Conservation (phyloP, 2,888 invertebrate genomes). For the Schizotus pectinicornis region DNA sequence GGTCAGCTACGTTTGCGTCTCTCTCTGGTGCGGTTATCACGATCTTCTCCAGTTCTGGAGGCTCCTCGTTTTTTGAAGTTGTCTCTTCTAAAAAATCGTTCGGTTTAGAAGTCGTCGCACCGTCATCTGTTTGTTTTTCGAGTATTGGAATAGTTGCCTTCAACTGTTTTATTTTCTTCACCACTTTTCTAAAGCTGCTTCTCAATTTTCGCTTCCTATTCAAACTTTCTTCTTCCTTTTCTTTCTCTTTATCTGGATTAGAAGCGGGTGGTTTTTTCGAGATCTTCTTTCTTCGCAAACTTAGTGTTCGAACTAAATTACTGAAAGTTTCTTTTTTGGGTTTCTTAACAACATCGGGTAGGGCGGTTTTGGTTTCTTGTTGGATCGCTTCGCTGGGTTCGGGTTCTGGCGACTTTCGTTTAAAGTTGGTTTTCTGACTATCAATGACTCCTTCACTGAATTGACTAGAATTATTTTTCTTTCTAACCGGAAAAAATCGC, state of each 20-base stretch:
- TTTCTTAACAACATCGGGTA: constrained; percentile 2
- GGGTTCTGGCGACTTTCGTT: not conserved
- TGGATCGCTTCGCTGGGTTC: too few species aligned
- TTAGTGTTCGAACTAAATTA: constrained; percentile 51
- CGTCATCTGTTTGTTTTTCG: constrained; percentile 8
- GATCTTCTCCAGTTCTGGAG: constrained; percentile 22
- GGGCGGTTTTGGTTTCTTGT: constrained; percentile 3
- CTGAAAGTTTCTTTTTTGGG: constrained; percentile 2
- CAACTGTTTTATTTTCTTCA: constrained; percentile 46
- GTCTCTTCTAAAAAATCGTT: constrained; percentile 1
- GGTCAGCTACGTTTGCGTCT: constrained; percentile 41
- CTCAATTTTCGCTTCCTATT: constrained; percentile 9
- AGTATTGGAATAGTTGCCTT: constrained; percentile 33
- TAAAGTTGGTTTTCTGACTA: constrained; percentile 4
- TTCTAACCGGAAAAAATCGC: constrained; percentile 48
- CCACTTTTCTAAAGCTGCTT: constrained; percentile 44
- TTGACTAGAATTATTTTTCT: constrained; percentile 28
- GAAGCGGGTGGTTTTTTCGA: constrained; percentile 13
- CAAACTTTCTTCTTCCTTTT: constrained; percentile 26
- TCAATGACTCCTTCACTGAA: not conserved
- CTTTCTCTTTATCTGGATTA: not conserved
- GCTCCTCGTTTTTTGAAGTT: constrained; percentile 7
- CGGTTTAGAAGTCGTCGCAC: not conserved
- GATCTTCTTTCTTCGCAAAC: constrained; percentile 31
- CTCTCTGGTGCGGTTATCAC: constrained; percentile 36